A percentile compares a stretch with the other conserved stretches of the same genome.
phyloP scores from a whole-genome alignment of 2,797 vertebrate genomes.

The Leptatherina wallacei region DNA sequence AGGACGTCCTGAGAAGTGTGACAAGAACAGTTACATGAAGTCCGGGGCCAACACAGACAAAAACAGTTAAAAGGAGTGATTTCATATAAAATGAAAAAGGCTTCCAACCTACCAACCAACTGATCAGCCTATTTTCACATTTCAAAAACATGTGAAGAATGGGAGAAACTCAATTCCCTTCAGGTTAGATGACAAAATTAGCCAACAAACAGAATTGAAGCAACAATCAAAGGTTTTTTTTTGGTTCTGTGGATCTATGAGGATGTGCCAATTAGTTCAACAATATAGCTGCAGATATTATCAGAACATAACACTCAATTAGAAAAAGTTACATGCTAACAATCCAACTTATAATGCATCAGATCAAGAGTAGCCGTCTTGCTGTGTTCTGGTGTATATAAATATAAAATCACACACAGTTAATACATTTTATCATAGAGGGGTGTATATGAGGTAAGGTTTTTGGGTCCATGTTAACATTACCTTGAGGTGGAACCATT shows the following conservation, averaged over 20 bases:
- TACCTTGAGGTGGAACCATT: conserved; percentile 53
- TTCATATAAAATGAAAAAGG: conserved; percentile 44
- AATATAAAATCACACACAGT: conserved; percentile 64
- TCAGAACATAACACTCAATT: conserved; percentile 65
- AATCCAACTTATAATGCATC: conserved; percentile 75
- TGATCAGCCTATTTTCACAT: conserved; percentile 20
- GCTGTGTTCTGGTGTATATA: conserved; percentile 77
- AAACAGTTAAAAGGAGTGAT: conserved; percentile 43
- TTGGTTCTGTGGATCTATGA: conserved; percentile 55
- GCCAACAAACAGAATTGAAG: conserved; percentile 27
- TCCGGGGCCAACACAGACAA: conserved; percentile 59
- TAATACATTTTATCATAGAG: conserved; percentile 61
- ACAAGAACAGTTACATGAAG: conserved; percentile 71
- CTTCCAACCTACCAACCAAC: conserved; percentile 44
- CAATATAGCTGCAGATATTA: conserved; percentile 73
- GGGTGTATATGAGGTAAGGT: conserved; percentile 77
- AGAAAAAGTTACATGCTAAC: conserved; percentile 74
- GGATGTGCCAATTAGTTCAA: conserved; percentile 66
- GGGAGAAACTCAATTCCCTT: conserved; percentile 52
- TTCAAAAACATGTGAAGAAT: conserved; percentile 24
- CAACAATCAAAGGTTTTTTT: conserved; percentile 29
- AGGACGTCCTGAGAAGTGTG: conserved; percentile 73
- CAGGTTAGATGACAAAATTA: conserved; percentile 42
- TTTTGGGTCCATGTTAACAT: conserved; percentile 60
- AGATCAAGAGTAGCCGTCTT: conserved; percentile 69